Percentiles rank a stretch among this genome's conserved stretches.
Conservation (phyloP, 2,888 invertebrate species). For the Pegoplata infirma region DNA sequence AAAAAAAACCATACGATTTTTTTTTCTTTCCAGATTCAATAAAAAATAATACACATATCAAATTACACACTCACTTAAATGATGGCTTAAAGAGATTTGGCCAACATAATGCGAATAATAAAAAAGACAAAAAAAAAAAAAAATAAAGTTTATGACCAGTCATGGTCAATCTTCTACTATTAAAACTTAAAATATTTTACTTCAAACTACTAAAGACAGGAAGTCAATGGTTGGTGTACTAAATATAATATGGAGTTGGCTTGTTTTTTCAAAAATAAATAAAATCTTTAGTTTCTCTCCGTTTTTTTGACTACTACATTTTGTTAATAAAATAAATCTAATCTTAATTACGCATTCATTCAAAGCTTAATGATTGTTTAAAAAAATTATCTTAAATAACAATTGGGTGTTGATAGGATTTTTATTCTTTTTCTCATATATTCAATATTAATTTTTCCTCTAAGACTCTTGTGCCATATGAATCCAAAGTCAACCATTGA, state of each 20-base stretch:
- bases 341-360: constrained; percentile 56
- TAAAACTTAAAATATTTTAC: too few species aligned
- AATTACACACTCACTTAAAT: constrained; percentile 56
- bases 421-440: too few species aligned
- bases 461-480: background rate
- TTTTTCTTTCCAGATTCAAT: constrained; percentile 16
- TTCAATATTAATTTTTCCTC: too few species aligned
- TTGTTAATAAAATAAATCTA: constrained; percentile 50
- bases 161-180: constrained; percentile 45
- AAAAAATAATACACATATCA: constrained; percentile 58
- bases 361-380: constrained; percentile 41
- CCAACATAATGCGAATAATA: constrained; percentile 17
- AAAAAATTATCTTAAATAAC: constrained; percentile 47
- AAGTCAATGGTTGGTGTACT: constrained; percentile 46
- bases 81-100: constrained; percentile 57
- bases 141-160: constrained; percentile 54
- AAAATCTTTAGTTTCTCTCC: too few species aligned
- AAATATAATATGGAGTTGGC: background rate
- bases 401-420: constrained; percentile 11
- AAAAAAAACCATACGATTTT: constrained; percentile 56
- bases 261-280: too few species aligned
- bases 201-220: constrained; percentile 50
- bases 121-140: background rate
- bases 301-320: background rate
- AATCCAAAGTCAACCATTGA: background rate